These are phyloP conservation scores for Porites lobata DNA, from an alignment of 92 coral and sea anemone genomes.

Conservation along the genomic window DNA sequence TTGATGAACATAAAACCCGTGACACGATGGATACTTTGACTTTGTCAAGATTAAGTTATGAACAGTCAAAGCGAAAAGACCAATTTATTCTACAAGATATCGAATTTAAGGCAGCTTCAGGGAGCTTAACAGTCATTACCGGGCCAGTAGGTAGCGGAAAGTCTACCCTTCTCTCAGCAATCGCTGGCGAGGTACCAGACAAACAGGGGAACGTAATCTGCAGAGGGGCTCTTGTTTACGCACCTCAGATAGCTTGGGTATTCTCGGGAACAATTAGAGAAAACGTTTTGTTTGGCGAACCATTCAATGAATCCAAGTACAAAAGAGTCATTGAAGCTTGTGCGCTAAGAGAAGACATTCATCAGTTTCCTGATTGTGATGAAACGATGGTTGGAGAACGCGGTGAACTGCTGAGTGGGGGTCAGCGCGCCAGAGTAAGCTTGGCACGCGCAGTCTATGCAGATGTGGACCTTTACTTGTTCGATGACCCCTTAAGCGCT, in stretches of 20 bases:
- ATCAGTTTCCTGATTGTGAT: neutral
- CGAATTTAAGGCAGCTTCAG: neutral
- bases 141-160: constrained; percentile 42
- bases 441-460: constrained; percentile 24
- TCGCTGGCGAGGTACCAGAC: constrained; percentile 7
- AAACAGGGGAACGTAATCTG: neutral
- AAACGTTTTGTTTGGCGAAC: neutral
- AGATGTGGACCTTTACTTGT: constrained; percentile 1
- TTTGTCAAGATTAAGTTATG: neutral
- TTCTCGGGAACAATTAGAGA: constrained; percentile 9
- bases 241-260: constrained; percentile 9
- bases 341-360: neutral
- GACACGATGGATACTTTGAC: neutral
- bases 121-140: neutral
- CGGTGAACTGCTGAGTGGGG: constrained; percentile 14
- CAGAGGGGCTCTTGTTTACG: neutral
- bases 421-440: constrained; percentile 28
- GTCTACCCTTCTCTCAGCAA: constrained; percentile 24
- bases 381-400: constrained; percentile 1
- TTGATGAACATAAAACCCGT: neutral
- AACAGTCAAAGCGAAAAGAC: no score
- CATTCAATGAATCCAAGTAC: neutral
- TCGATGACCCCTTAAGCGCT: constrained; percentile 27
- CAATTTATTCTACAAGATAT: neutral
- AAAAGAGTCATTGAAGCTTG: neutral